These are phyloP conservation scores for Epinotia brunnichana DNA, from an alignment of 2,888 invertebrate species.

Conservation along the genomic window DNA sequence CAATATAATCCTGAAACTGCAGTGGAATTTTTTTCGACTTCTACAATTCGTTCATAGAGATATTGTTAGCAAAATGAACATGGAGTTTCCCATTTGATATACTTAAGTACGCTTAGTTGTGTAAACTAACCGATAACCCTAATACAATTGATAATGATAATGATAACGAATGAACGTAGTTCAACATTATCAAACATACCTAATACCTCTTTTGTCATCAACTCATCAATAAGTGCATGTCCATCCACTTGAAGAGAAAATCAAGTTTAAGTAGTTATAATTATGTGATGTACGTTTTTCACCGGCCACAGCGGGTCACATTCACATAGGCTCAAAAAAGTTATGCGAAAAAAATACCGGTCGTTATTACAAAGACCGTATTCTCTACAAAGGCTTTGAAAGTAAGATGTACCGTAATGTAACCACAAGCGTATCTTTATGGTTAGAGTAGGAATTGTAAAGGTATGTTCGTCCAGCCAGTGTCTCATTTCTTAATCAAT, in stretches of 20 bases:
- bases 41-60: background rate
- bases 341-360: conserved; percentile 8
- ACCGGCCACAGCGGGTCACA: too few species aligned
- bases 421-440: background rate
- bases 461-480: too few species aligned
- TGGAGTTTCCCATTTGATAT: background rate
- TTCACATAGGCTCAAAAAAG: background rate
- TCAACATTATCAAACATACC: background rate
- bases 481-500: conserved; percentile 2
- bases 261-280: too few species aligned
- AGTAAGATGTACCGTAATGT: background rate
- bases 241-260: background rate
- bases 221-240: background rate
- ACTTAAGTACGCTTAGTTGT: background rate
- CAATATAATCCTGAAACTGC: conserved; percentile 32
- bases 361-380: background rate
- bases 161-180: background rate
- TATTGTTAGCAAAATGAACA: too few species aligned
- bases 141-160: background rate
- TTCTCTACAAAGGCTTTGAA: background rate
- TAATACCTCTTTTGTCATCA: background rate
- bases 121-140: background rate
- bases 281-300: too few species aligned
- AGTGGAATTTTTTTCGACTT: conserved; percentile 26
- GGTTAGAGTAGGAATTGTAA: too few species aligned